Conservation (phyloP, 2,888 invertebrate genomes). For the Oscheius sp. region DNA sequence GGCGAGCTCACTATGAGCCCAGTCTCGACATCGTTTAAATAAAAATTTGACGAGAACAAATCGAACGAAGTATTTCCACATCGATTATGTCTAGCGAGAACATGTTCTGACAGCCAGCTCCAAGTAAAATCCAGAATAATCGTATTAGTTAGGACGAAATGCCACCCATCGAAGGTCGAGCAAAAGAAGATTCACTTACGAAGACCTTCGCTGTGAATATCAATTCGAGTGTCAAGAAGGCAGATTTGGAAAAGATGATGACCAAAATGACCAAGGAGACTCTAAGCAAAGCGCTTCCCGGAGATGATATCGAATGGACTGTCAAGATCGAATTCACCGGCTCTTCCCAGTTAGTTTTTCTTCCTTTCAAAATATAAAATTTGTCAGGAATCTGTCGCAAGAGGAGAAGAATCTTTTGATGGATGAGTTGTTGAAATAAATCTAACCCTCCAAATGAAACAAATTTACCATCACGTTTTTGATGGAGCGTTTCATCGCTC, state of each 20-base stretch:
- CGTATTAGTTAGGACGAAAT: too few relatives aligned
- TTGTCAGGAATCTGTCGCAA: neutral
- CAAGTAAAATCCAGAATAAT: too few relatives aligned
- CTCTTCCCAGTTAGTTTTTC: neutral
- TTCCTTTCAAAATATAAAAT: neutral
- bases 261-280: neutral
- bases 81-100: too few relatives aligned
- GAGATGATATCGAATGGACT: neutral
- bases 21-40: slow-evolving; percentile 10
- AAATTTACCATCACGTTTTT: too few relatives aligned
- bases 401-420: neutral
- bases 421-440: neutral
- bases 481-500: too few relatives aligned
- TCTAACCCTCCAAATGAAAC: too few relatives aligned
- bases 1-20: slow-evolving; percentile 20
- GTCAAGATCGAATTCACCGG: neutral
- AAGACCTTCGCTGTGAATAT: too few relatives aligned
- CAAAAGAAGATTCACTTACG: too few relatives aligned
- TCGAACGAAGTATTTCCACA: too few relatives aligned
- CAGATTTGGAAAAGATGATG: neutral
- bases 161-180: too few relatives aligned
- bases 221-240: neutral
- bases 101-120: too few relatives aligned
- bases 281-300: neutral
- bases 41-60: too few relatives aligned